Base-by-base conservation (phyloP, 1,140 invertebrate species). In the Eriocheir sinensis region DNA sequence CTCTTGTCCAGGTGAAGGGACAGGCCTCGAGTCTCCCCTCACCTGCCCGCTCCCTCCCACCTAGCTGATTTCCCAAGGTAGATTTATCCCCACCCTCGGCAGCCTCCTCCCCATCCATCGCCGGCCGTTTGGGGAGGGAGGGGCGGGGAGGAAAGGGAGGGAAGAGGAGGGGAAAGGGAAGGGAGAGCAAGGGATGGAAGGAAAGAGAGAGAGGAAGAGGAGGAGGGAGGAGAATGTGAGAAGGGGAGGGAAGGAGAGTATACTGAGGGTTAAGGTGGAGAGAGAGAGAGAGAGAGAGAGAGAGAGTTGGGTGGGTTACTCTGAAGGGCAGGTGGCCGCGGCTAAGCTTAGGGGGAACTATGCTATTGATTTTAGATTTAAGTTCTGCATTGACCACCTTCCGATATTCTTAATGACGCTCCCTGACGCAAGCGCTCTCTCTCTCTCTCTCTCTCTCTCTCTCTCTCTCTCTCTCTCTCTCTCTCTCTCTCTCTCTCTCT, bases 321-420 rank as follows among this genome's bases (percentile, higher is more conserved):
- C 32, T 79, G 36, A 85, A 32, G 83, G 30, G 92, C 85, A 93
- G 83, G 92, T 93, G 81, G 91, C 32, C n/a, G 32, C 38, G 40
- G 88, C 17, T 44, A 93, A 93, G 92, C 92, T 93, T 86, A 93
- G 48, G 36, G 44, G 30, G 6, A 30, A 38, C 48, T 40, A 30
- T 17, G 92, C 38, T 93, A 93, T 93, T 93, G 92, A 93, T 93
- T 93, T 93, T 89, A 93, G 92, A 93, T 93, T 93, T 93, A 93
- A 93, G 48, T 60, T 48, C 36, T 93, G 92, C 92, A 93, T 93
- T 93, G 92, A 30, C 34, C 92, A 93, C 44, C 72, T 36, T 21
- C 92, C 92, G 44, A 93, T 86, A 93, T 60, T 85, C 53, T 89
- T 93, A 93, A 93, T 93, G 92, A 93, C 40, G 72, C 90, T 27